A percentile compares a stretch with the other conserved stretches of the same genome.
These are phyloP conservation scores for Smutsia temminckii DNA, from an alignment of 2,797 vertebrate species.

Conservation along the genomic window DNA sequence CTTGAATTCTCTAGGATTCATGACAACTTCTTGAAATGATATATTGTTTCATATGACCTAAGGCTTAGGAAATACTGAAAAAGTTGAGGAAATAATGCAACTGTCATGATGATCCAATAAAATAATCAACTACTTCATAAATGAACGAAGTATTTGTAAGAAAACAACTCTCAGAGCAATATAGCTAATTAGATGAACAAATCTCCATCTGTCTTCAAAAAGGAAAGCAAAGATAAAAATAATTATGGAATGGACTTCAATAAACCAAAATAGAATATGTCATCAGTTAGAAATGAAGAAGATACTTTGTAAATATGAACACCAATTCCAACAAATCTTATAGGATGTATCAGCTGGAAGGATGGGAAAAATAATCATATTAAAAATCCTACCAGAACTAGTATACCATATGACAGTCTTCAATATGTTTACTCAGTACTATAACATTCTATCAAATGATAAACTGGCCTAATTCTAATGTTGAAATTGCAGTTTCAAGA, in stretches of 20 bases:
- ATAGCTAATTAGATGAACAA: not conserved
- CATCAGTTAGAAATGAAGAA: not conserved
- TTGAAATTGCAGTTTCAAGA: constrained; percentile 24
- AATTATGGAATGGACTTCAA: not conserved
- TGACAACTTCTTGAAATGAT: not conserved
- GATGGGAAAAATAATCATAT: not conserved
- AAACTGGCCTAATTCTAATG: not conserved
- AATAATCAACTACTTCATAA: constrained; percentile 15
- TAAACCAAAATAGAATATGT: not conserved
- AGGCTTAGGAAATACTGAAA: not conserved
- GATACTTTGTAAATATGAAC: not conserved
- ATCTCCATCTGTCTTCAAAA: not conserved
- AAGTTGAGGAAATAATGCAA: constrained; percentile 3
- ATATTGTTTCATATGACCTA: not conserved
- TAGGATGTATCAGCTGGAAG: not conserved
- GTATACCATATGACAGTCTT: not conserved
- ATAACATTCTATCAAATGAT: not conserved
- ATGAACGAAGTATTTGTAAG: not conserved
- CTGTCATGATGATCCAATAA: not conserved
- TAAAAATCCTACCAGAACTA: not conserved
- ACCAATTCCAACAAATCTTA: not conserved
- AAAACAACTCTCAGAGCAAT: not conserved
- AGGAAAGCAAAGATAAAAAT: not conserved
- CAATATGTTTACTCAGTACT: not conserved
- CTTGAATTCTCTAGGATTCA: not conserved